These are phyloP conservation scores for Calyptommatus sinebrachiatus DNA, from an alignment of 2,113 vertebrate genomes.

Conservation along the genomic window DNA sequence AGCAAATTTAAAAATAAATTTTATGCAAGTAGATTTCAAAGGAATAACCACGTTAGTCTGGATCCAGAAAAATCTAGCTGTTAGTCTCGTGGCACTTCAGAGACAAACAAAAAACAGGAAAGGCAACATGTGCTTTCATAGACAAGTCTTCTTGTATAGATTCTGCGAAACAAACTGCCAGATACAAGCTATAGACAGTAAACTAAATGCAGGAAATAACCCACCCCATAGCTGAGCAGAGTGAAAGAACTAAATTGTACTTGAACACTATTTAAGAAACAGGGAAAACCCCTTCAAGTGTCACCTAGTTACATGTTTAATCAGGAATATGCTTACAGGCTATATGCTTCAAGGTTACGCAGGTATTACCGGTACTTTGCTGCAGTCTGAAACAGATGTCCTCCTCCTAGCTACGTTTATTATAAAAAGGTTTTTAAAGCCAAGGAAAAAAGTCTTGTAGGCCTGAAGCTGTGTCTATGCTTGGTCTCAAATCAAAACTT, in stretches of 20 bases:
- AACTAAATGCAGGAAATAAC: not conserved
- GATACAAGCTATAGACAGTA: too few species aligned
- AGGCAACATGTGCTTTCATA: too few species aligned
- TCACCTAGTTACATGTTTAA: conserved; percentile 31
- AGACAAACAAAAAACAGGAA: too few species aligned
- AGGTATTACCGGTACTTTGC: conserved; percentile 3
- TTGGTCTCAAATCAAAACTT: conserved; percentile 28
- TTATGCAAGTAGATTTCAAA: too few species aligned
- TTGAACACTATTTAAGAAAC: conserved; percentile 20
- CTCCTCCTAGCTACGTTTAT: conserved; percentile 29
- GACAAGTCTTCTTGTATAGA: too few species aligned
- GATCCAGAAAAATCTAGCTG: too few species aligned
- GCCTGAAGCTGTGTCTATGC: conserved; percentile 5
- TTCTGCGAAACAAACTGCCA: too few species aligned
- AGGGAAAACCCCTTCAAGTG: not conserved
- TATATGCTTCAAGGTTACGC: conserved; percentile 15
- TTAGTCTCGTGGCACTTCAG: too few species aligned
- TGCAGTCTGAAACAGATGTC: conserved; percentile 34
- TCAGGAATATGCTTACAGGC: not conserved
- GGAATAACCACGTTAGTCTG: too few species aligned
- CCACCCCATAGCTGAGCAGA: not conserved
- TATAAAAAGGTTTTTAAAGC: not conserved
- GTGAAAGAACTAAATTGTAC: conserved; percentile 11
- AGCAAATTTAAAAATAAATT: too few species aligned
- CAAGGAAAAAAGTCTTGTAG: conserved; percentile 7